These are phyloP conservation scores for Agrenia bidenticulata DNA, from an alignment of 2,888 invertebrate species.

Conservation along the genomic window DNA sequence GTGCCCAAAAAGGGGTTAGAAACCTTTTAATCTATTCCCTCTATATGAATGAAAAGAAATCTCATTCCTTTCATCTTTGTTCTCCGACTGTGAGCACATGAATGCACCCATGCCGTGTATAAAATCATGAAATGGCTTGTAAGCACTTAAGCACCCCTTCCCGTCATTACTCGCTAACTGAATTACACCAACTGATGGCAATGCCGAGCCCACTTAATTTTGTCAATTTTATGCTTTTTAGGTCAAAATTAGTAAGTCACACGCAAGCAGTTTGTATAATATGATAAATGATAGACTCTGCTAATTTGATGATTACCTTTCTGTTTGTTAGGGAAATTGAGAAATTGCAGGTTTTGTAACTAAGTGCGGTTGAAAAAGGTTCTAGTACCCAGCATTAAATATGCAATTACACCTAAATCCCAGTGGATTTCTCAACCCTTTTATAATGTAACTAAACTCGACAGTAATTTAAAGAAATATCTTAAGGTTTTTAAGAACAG, in stretches of 20 bases:
- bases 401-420: too few species aligned
- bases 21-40: slow-evolving; percentile 17
- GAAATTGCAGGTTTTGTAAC: slow-evolving; percentile 1
- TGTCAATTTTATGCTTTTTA: slow-evolving; percentile 17
- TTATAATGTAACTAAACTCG: too few species aligned
- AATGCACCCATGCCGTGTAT: neutral
- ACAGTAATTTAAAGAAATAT: too few species aligned
- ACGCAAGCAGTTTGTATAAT: slow-evolving; percentile 22
- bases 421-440: too few species aligned
- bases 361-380: too few species aligned
- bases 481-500: too few species aligned
- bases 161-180: slow-evolving; percentile 1
- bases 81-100: neutral
- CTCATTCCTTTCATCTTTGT: slow-evolving; percentile 17
- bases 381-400: too few species aligned
- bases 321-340: slow-evolving; percentile 1
- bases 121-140: neutral
- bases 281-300: neutral
- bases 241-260: slow-evolving; percentile 33
- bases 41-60: slow-evolving; percentile 5
- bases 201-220: neutral
- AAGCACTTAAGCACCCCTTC: neutral
- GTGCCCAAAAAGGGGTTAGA: slow-evolving; percentile 5
- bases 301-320: slow-evolving; percentile 6
- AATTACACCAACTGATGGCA: neutral